Evolutionary conservation across 2,888 invertebrate species (phyloP).

Genomic region (Aphidoletes aphidimyza): DNA sequence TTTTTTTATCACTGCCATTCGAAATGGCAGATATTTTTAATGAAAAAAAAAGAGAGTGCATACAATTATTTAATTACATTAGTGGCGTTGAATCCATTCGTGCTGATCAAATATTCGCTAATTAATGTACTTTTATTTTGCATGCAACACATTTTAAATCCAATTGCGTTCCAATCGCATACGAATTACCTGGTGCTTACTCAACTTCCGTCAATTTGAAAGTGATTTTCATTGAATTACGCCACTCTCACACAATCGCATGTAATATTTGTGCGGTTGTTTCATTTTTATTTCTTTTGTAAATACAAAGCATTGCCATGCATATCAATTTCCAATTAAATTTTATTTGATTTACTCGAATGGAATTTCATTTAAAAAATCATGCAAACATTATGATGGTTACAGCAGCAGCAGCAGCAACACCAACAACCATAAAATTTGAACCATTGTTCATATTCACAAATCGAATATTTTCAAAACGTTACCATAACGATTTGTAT

Average conservation of each 20-base stretch:
- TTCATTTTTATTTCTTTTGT: background rate
- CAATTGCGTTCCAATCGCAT: too few relatives aligned
- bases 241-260: background rate
- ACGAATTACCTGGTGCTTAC: background rate
- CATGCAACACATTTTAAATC: background rate
- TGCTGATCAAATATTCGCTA: slow-evolving; percentile 25
- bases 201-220: slow-evolving; percentile 24
- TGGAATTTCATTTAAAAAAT: background rate
- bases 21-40: too few relatives aligned
- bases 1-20: background rate
- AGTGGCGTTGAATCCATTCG: background rate
- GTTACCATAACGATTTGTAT: background rate
- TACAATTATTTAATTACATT: slow-evolving; percentile 40
- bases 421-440: background rate
- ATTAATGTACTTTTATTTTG: slow-evolving; percentile 28
- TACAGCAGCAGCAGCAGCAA: background rate
- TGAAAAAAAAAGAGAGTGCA: background rate
- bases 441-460: background rate
- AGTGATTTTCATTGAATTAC: background rate
- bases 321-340: slow-evolving; percentile 7
- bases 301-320: too few relatives aligned
- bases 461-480: background rate
- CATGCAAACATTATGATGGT: background rate
- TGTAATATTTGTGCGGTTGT: background rate
- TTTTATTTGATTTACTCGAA: background rate